A percentile compares a stretch with the other conserved stretches of the same genome.
Evolutionary conservation across 2,888 invertebrate genomes (phyloP).

Genomic region (Kuschelorhynchus macadamiae): DNA sequence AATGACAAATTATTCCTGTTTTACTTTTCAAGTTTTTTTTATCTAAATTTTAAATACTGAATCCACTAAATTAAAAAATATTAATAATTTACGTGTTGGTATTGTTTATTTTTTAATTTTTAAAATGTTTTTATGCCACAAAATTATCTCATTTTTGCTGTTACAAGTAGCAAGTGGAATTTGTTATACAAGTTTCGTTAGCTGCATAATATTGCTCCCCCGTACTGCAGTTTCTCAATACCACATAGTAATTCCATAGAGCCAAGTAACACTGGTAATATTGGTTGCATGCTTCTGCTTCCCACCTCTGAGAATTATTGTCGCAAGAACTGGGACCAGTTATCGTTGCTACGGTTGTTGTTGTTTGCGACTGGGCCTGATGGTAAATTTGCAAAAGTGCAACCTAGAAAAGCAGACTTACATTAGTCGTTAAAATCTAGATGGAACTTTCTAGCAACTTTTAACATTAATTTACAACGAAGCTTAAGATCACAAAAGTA

Average conservation of each 20-base stretch:
- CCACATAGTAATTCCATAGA: conserved; percentile 41
- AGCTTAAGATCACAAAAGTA: too few species aligned
- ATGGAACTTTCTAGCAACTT: background rate
- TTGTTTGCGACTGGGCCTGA: conserved; percentile 27
- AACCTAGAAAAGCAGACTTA: conserved; percentile 25
- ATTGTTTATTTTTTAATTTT: too few species aligned
- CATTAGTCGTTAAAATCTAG: too few species aligned
- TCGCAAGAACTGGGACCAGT: conserved; percentile 32
- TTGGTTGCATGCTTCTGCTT: conserved; percentile 32
- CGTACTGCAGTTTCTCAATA: conserved; percentile 27
- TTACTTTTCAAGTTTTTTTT: too few species aligned
- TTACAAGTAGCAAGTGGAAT: conserved; percentile 15
- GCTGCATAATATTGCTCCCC: conserved; percentile 18
- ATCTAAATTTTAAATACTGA: too few species aligned
- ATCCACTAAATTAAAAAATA: too few species aligned
- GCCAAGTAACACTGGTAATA: conserved; percentile 37
- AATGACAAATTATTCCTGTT: too few species aligned
- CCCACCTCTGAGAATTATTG: conserved; percentile 24
- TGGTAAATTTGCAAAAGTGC: conserved; percentile 26
- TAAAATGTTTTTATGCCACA: too few species aligned
- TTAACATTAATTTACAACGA: too few species aligned
- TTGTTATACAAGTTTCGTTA: conserved; percentile 23
- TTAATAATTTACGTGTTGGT: too few species aligned
- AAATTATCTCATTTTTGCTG: too few species aligned
- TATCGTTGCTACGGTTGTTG: conserved; percentile 19